Conservation (phyloP, 2,888 invertebrate species). For the Drosophila prolongata region DNA sequence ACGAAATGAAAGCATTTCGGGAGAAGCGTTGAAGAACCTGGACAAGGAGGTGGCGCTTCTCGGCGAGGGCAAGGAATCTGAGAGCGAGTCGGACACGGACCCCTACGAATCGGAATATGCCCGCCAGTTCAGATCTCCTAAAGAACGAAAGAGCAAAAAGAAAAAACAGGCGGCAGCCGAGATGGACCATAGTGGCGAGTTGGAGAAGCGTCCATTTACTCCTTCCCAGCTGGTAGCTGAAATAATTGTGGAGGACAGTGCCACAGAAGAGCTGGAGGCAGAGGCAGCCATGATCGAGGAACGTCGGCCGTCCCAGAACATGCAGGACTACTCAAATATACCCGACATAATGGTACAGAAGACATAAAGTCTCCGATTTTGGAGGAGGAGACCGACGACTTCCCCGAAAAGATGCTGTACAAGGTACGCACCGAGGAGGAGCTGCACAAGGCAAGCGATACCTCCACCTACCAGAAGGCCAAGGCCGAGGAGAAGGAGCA, state of each 20-base stretch:
- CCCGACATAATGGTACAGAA: conserved; percentile 84
- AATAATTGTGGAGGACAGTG: conserved; percentile 83
- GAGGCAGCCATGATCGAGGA: conserved; percentile 76
- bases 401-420: conserved; percentile 82
- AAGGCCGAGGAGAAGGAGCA: conserved; percentile 81
- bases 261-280: conserved; percentile 83
- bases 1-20: conserved; percentile 85
- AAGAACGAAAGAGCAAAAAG: conserved; percentile 80
- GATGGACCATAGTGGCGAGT: conserved; percentile 82
- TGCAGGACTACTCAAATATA: conserved; percentile 84
- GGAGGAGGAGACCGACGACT: conserved; percentile 80
- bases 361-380: conserved; percentile 81
- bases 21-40: conserved; percentile 72
- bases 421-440: conserved; percentile 83
- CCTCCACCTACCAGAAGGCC: conserved; percentile 76
- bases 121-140: conserved; percentile 84
- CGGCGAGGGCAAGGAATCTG: conserved; percentile 84
- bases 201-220: conserved; percentile 82
- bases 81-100: conserved; percentile 85
- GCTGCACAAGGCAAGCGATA: conserved; percentile 80
- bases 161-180: conserved; percentile 82
- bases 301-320: conserved; percentile 82
- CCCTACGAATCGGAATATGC: conserved; percentile 85
- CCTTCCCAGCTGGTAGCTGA: conserved; percentile 83
- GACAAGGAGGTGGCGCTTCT: conserved; percentile 72